Base-by-base conservation (phyloP, 1,140 invertebrate genomes). In the Lethocerus indicus region DNA sequence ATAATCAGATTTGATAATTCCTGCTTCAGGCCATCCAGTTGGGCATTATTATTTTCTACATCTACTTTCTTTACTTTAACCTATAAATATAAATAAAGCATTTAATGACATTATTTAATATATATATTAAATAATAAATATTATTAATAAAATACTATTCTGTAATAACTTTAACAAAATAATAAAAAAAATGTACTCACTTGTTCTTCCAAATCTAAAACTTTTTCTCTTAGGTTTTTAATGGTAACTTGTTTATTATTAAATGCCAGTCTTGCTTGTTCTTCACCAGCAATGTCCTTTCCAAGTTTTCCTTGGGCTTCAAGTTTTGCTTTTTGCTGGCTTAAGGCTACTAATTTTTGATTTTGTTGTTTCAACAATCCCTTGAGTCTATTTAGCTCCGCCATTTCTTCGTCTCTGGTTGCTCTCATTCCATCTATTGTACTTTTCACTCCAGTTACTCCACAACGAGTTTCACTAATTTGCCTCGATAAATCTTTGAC, bases 391-490 rank as follows among this genome's bases (percentile, higher is more conserved):
- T 46, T 47, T 3, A 47, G 36, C 21, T 51, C 41, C 7, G 43
- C 32, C 14, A 51, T 20, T 4, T 44, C 40, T 51, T 51, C 27
- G 63, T 98, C 95, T 28, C 95, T 71, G 23, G 87, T 87, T 0
- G 76, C 58, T 32, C 93, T 70, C 94, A 98, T 98, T 3, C 84
- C 83, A 68, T 98, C 94, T 54, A 99, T 98, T 21, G 87, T 89
- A 1, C 82, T 76, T 66, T 98, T 98, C 0, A 94, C 84, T 32
- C 84, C 82, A 0, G 90, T 86, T 0, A 98, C 93, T 18, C 81
- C 83, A 25, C 83, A 77, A 2, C 89, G 73, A 0, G 88, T 90
- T 59, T 92, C 87, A 54, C 78, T 80, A 52, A 95, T 91, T 61
- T 87, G 89, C 57, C 78, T 75, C 21, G 83, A 87, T 41, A 95